These are phyloP conservation scores for Arizona elegans DNA, from an alignment of 2,113 vertebrate species.

Conservation along the genomic window DNA sequence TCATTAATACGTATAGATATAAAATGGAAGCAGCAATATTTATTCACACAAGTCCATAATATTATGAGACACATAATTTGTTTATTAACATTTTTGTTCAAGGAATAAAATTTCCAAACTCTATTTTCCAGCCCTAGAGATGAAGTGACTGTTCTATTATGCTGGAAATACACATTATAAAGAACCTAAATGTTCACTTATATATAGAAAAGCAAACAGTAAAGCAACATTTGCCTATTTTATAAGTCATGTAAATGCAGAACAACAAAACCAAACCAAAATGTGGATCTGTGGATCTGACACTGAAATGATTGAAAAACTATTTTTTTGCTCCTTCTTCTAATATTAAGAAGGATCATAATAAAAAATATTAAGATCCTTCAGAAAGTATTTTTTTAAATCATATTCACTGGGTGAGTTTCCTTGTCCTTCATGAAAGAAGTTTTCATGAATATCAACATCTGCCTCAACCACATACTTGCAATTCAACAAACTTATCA, in stretches of 20 bases:
- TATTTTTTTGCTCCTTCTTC: not conserved
- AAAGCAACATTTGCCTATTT: not conserved
- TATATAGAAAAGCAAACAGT: not conserved
- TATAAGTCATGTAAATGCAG: not conserved
- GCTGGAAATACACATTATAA: too few relatives aligned
- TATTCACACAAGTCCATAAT: not conserved
- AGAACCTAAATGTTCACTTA: not conserved
- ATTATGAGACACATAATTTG: not conserved
- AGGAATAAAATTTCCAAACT: not conserved
- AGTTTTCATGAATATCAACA: too few relatives aligned
- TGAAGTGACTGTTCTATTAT: not conserved
- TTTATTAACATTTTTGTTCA: not conserved
- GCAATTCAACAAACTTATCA: too few relatives aligned
- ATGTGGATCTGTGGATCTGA: not conserved
- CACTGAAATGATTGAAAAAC: not conserved
- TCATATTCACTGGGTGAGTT: too few relatives aligned
- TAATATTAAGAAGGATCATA: too few relatives aligned
- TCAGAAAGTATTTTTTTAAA: too few relatives aligned
- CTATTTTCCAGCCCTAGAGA: not conserved
- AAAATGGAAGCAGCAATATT: not conserved
- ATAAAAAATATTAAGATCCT: too few relatives aligned
- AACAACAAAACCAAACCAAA: not conserved
- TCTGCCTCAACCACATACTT: too few relatives aligned
- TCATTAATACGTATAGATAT: conserved; percentile 13
- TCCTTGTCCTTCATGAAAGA: too few relatives aligned